Evolutionary conservation across 2,113 vertebrate species (phyloP).

Genomic region (Tautogolabrus adspersus): DNA sequence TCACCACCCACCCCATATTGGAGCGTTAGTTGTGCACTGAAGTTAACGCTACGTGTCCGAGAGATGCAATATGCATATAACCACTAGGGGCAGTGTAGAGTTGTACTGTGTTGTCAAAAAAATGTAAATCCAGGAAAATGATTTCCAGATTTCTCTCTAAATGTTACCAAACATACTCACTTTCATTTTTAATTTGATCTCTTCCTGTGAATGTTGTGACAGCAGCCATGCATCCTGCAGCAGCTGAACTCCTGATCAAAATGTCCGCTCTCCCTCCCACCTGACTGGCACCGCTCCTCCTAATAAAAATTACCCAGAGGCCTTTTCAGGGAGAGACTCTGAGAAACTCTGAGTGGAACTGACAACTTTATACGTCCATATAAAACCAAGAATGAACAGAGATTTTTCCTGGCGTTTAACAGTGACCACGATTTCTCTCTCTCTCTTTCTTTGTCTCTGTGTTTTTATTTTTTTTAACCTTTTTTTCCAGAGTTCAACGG

Average conservation of each 20-base stretch:
- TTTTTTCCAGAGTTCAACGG: constrained; percentile 1
- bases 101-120: too few relatives aligned
- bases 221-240: not conserved
- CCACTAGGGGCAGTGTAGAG: too few relatives aligned
- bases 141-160: too few relatives aligned
- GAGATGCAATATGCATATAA: too few relatives aligned
- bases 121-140: too few relatives aligned
- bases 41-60: too few relatives aligned
- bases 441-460: constrained; percentile 14
- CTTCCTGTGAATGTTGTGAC: too few relatives aligned
- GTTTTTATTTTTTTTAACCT: not conserved
- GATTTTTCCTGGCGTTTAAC: constrained; percentile 41
- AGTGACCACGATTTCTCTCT: constrained; percentile 1
- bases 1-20: too few relatives aligned
- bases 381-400: constrained; percentile 53
- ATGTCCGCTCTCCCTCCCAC: constrained; percentile 55
- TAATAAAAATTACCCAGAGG: constrained; percentile 60
- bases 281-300: constrained; percentile 58
- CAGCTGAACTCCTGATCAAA: constrained; percentile 44
- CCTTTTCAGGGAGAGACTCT: constrained; percentile 46
- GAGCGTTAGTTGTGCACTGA: too few relatives aligned
- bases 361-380: constrained; percentile 63
- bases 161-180: too few relatives aligned
- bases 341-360: constrained; percentile 59
- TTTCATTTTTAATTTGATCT: too few relatives aligned